phyloP scores from a whole-genome alignment of 2,888 invertebrate genomes.

The Tethea ocularis region DNA sequence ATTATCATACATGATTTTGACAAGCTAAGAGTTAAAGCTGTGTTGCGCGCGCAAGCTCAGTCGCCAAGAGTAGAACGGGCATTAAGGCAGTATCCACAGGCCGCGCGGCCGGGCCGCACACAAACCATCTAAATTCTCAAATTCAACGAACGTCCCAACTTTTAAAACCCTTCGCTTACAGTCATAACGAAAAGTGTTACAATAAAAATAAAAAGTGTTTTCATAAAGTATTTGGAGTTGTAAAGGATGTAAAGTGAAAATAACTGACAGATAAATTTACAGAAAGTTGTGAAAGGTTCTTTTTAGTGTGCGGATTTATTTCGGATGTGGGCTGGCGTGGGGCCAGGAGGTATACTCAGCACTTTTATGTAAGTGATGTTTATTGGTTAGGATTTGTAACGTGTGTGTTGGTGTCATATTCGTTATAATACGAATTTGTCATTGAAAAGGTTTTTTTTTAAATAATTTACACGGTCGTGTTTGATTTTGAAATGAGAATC shows the following conservation, averaged over 20 bases:
- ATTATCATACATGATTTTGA: neutral
- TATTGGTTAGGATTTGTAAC: neutral
- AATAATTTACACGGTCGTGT: too few relatives aligned
- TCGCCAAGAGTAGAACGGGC: neutral
- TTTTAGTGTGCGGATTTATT: constrained; percentile 1
- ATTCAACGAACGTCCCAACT: neutral
- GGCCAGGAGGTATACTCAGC: constrained; percentile 3
- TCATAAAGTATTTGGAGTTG: neutral
- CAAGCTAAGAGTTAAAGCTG: neutral
- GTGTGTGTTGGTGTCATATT: neutral
- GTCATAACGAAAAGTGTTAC: neutral
- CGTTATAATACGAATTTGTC: neutral
- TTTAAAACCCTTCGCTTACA: neutral
- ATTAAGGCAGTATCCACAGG: neutral
- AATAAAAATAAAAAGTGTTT: neutral
- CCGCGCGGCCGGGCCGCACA: neutral
- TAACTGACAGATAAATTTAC: neutral
- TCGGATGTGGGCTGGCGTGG: neutral
- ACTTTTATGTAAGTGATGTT: constrained; percentile 1
- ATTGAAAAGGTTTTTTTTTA: neutral
- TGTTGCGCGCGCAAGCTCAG: neutral
- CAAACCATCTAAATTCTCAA: neutral
- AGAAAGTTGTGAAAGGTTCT: constrained; percentile 5
- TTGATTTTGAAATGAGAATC: too few relatives aligned
- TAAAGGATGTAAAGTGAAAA: neutral